A percentile compares a stretch with the other conserved stretches of the same genome.
These are phyloP conservation scores for Alauda arvensis DNA, from an alignment of 2,797 vertebrate species.

Conservation along the genomic window DNA sequence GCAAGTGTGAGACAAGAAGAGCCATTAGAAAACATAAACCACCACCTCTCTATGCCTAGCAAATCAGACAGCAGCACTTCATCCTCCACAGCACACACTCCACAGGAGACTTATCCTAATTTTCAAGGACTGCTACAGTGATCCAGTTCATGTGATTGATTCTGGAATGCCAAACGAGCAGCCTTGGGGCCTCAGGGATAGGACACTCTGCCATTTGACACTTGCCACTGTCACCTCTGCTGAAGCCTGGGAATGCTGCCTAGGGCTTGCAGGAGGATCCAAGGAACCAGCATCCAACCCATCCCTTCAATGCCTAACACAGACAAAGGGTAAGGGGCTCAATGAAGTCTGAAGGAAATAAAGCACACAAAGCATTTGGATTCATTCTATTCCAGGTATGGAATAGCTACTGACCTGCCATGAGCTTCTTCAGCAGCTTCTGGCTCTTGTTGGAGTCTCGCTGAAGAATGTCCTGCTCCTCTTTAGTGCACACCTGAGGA, in stretches of 20 bases:
- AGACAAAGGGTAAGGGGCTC: background rate
- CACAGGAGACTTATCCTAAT: constrained; percentile 12
- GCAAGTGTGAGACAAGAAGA: constrained; percentile 18
- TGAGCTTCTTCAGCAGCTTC: constrained; percentile 92
- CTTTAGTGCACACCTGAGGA: constrained; percentile 90
- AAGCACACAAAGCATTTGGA: background rate
- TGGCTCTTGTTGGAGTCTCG: constrained; percentile 98
- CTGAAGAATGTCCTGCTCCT: constrained; percentile 92
- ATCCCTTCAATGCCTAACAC: background rate
- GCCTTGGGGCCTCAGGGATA: background rate
- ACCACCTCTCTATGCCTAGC: background rate
- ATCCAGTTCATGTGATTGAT: background rate
- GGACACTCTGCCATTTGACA: background rate
- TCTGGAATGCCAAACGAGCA: background rate
- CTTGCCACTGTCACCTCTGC: background rate
- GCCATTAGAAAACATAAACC: constrained; percentile 11
- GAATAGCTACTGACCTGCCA: constrained; percentile 80
- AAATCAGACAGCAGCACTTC: background rate
- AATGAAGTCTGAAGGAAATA: background rate
- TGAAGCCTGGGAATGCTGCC: background rate
- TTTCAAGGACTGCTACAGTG: background rate
- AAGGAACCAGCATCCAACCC: background rate
- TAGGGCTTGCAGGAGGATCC: background rate
- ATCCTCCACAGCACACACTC: background rate
- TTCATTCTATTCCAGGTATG: background rate